Evolutionary conservation across 2,888 invertebrate genomes (phyloP).

Genomic region (Amiota minor): DNA sequence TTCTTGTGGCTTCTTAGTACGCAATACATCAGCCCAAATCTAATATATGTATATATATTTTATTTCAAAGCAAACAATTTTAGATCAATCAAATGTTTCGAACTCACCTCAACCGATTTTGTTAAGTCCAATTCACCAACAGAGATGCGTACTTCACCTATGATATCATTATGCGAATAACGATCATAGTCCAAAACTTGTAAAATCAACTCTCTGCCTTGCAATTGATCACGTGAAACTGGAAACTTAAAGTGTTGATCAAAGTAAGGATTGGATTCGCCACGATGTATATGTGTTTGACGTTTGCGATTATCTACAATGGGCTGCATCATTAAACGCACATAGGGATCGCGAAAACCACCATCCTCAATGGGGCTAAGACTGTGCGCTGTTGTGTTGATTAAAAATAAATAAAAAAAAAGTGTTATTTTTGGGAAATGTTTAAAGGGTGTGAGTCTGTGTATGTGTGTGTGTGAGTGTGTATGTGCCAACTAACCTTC

Average conservation of each 20-base stretch:
- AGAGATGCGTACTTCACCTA: slow-evolving; percentile 87
- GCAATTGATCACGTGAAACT: slow-evolving; percentile 89
- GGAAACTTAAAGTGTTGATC: slow-evolving; percentile 95
- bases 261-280: slow-evolving; percentile 89
- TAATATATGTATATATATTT: slow-evolving; percentile 64
- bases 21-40: slow-evolving; percentile 90
- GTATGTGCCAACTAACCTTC: slow-evolving; percentile 79
- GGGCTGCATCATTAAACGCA: slow-evolving; percentile 84
- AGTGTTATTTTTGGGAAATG: not conserved
- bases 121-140: slow-evolving; percentile 84
- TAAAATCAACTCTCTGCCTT: slow-evolving; percentile 80
- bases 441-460: too few relatives aligned
- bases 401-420: slow-evolving; percentile 43
- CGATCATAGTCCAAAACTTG: slow-evolving; percentile 75
- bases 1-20: slow-evolving; percentile 86
- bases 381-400: slow-evolving; percentile 81
- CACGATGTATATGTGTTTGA: slow-evolving; percentile 88
- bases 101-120: slow-evolving; percentile 72
- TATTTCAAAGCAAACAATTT: not conserved
- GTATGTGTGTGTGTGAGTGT: too few relatives aligned
- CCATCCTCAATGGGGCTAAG: slow-evolving; percentile 88
- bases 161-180: slow-evolving; percentile 90
- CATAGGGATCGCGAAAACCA: slow-evolving; percentile 92
- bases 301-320: slow-evolving; percentile 89
- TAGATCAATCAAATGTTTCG: not conserved